Evolutionary conservation across 2,113 vertebrate species (phyloP).

Genomic region (Muscicapa adusta): DNA sequence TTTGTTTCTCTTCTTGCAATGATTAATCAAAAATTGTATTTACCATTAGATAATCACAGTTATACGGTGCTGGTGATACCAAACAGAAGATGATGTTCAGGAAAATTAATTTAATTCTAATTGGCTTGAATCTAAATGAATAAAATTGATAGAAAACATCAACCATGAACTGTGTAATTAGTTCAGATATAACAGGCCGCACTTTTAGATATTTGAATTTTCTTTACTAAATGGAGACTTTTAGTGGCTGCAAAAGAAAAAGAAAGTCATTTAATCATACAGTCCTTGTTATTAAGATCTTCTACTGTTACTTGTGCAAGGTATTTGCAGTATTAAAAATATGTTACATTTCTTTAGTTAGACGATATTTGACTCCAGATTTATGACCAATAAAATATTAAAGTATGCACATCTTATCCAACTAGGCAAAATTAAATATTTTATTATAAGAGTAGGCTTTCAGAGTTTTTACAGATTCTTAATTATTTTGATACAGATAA

Average conservation of each 20-base stretch:
- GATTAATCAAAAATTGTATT: conserved; percentile 29
- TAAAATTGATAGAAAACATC: background rate
- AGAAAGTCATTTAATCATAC: background rate
- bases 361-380: background rate
- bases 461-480: background rate
- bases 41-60: background rate
- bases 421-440: background rate
- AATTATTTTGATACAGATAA: background rate
- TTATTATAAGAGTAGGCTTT: background rate
- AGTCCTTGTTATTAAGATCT: background rate
- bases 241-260: background rate
- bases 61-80: background rate
- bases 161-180: background rate
- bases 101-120: conserved; percentile 30
- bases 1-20: conserved; percentile 6
- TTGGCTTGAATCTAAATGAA: conserved; percentile 1
- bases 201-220: background rate
- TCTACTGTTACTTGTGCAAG: background rate
- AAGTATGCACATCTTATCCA: background rate
- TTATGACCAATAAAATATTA: background rate
- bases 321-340: background rate
- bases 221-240: background rate
- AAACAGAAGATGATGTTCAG: background rate
- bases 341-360: background rate
- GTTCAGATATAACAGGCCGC: background rate